These are phyloP conservation scores for Rotaria magnacalcarata DNA, from an alignment of 2,888 invertebrate species.

Conservation along the genomic window DNA sequence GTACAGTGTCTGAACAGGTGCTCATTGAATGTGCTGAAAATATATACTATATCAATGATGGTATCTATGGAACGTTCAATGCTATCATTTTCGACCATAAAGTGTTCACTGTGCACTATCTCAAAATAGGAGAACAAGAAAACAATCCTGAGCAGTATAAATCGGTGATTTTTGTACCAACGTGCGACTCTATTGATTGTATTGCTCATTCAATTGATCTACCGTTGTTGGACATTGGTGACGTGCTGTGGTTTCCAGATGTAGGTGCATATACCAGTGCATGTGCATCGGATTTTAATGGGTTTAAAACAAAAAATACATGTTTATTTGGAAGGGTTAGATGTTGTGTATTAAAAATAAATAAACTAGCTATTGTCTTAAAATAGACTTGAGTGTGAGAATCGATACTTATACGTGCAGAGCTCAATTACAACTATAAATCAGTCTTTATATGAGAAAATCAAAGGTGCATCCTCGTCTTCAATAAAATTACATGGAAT, in stretches of 20 bases:
- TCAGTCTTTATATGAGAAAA: too few species aligned
- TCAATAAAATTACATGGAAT: too few species aligned
- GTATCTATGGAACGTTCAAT: constrained; percentile 18
- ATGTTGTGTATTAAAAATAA: neutral
- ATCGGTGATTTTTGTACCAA: neutral
- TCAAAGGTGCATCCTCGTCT: too few species aligned
- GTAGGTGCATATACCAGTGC: neutral
- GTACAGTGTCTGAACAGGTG: neutral
- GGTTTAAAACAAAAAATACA: constrained; percentile 10
- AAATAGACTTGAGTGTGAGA: too few species aligned
- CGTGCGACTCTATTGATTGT: constrained; percentile 15
- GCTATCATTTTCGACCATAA: constrained; percentile 11
- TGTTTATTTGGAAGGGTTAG: constrained; percentile 2
- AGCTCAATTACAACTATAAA: too few species aligned
- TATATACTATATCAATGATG: constrained; percentile 21
- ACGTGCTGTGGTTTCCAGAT: constrained; percentile 5
- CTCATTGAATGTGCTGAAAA: constrained; percentile 3
- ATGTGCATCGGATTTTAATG: neutral
- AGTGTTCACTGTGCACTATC: neutral
- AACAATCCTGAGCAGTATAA: neutral
- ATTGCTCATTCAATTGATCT: constrained; percentile 27
- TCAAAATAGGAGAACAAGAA: neutral
- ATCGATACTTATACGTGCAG: too few species aligned
- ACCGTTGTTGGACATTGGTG: neutral
- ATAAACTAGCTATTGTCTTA: too few species aligned